A percentile compares a stretch with the other conserved stretches of the same genome.
phyloP scores from a whole-genome alignment of 2,113 vertebrate genomes.

The Aviceda subcristata region DNA sequence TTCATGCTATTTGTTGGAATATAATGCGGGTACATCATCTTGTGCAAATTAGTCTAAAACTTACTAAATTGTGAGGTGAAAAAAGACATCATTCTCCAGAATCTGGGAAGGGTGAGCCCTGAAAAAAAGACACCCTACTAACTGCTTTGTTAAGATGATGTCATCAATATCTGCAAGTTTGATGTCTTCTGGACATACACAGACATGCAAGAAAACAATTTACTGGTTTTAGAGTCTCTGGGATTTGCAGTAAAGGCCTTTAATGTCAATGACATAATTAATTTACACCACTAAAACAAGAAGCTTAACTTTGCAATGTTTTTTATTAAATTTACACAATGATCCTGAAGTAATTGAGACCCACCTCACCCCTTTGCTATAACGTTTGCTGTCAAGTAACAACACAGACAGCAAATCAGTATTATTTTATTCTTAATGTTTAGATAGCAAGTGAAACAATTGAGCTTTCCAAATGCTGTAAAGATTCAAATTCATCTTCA shows the following conservation, averaged over 20 bases:
- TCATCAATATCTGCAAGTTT: slow-evolving; percentile 50
- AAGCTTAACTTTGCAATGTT: slow-evolving; percentile 6
- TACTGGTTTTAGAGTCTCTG: slow-evolving; percentile 26
- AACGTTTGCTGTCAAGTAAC: neutral
- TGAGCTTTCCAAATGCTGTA: neutral
- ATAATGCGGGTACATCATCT: neutral
- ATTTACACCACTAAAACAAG: slow-evolving; percentile 47
- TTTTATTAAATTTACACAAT: slow-evolving; percentile 22
- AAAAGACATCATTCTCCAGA: slow-evolving; percentile 17
- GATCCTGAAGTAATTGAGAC: neutral
- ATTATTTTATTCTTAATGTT: neutral
- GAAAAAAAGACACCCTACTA: neutral
- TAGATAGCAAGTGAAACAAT: slow-evolving; percentile 2
- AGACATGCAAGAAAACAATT: neutral
- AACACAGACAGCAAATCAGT: neutral
- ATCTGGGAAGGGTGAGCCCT: neutral
- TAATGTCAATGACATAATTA: neutral
- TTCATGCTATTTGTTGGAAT: neutral
- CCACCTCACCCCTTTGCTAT: neutral
- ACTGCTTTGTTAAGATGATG: neutral
- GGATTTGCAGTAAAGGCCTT: slow-evolving; percentile 18
- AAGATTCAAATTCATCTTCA: slow-evolving; percentile 1
- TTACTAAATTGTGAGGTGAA: slow-evolving; percentile 19
- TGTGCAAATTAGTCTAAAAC: neutral
- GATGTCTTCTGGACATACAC: slow-evolving; percentile 19